A percentile compares a stretch with the other conserved stretches of the same genome.
Evolutionary conservation across 2,888 invertebrate species (phyloP).

Genomic region (Drosophila emarginata): DNA sequence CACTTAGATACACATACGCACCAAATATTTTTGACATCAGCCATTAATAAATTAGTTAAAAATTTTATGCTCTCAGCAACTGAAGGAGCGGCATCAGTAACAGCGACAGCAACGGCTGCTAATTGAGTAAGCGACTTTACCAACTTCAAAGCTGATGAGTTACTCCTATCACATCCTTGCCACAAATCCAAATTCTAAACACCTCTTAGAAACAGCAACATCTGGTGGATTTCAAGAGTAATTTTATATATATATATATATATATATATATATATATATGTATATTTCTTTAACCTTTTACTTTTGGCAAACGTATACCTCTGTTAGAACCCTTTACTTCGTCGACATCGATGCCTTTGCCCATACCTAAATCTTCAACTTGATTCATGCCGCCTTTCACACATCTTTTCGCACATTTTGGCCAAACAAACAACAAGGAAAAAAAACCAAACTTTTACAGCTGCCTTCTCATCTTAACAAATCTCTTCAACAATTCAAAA

Average conservation of each 20-base stretch:
- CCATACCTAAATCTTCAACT: conserved; percentile 16
- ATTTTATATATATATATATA: background rate
- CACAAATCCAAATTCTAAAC: conserved; percentile 50
- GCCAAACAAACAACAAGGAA: conserved; percentile 12
- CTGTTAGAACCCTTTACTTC: conserved; percentile 59
- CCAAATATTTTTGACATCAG: conserved; percentile 55
- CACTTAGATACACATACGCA: background rate
- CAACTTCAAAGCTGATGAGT: conserved; percentile 45
- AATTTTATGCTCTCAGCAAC: conserved; percentile 29
- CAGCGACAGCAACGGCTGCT: conserved; percentile 34
- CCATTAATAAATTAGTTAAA: conserved; percentile 70
- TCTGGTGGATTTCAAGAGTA: conserved; percentile 3
- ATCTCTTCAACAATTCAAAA: conserved; percentile 67
- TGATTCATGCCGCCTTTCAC: conserved; percentile 65
- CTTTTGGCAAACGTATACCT: conserved; percentile 26
- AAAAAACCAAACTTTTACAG: conserved; percentile 1
- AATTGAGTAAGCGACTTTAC: conserved; percentile 54
- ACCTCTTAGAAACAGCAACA: conserved; percentile 36
- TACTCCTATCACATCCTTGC: conserved; percentile 56
- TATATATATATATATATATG: conserved; percentile 1
- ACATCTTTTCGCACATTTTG: conserved; percentile 65
- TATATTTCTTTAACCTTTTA: conserved; percentile 54
- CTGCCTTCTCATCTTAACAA: conserved; percentile 43
- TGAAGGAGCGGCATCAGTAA: background rate
- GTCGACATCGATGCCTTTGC: conserved; percentile 30